These are phyloP conservation scores for Cyclina sinensis DNA, from an alignment of 1,140 invertebrate genomes.

Conservation along the genomic window DNA sequence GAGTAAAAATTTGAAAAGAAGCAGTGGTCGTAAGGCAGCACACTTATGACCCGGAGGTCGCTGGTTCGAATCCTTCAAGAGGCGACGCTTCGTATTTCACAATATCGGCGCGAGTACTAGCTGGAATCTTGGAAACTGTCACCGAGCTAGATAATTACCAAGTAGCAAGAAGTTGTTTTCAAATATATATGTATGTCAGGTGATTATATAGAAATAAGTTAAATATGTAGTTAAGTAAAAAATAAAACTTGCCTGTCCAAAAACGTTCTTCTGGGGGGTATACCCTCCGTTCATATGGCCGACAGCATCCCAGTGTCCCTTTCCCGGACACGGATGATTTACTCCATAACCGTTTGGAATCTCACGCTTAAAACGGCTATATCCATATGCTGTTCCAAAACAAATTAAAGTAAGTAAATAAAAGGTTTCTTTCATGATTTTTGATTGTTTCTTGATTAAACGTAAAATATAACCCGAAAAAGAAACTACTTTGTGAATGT, in stretches of 20 bases:
- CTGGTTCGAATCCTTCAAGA: too few relatives aligned
- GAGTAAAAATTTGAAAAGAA: too few relatives aligned
- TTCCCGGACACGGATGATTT: conserved; percentile 32
- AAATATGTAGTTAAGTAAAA: too few relatives aligned
- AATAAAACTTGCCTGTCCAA: conserved; percentile 33
- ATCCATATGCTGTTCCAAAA: conserved; percentile 40
- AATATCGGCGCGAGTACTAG: too few relatives aligned
- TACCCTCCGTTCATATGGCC: conserved; percentile 45
- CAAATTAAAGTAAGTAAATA: background rate
- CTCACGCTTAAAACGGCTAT: conserved; percentile 6
- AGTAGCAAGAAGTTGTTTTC: too few relatives aligned
- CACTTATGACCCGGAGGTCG: background rate
- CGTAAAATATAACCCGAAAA: background rate
- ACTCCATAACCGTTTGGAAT: conserved; percentile 52
- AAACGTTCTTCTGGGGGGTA: conserved; percentile 27
- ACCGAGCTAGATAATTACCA: too few relatives aligned
- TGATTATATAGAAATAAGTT: too few relatives aligned
- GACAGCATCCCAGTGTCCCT: conserved; percentile 38
- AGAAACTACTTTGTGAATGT: background rate
- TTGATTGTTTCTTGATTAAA: background rate
- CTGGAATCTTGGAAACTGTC: too few relatives aligned
- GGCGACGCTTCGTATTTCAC: too few relatives aligned
- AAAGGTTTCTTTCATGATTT: conserved; percentile 8
- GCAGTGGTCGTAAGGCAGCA: too few relatives aligned
- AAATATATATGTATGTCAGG: too few relatives aligned